Conservation (phyloP, 2,797 vertebrate genomes). For the Nothura maculosa region DNA sequence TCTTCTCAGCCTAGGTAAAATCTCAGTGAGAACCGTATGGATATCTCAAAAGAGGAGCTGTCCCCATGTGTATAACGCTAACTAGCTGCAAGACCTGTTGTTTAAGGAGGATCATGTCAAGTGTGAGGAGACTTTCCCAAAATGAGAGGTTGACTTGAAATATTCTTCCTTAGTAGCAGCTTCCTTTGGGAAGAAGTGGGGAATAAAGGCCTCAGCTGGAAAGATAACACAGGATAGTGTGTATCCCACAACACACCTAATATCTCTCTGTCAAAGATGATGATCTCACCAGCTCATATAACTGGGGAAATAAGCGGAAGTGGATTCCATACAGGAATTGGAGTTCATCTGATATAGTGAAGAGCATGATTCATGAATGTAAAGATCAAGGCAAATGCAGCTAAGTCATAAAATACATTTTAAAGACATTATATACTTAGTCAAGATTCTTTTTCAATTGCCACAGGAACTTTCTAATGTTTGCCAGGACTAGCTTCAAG, state of each 20-base stretch:
- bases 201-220: accelerated
- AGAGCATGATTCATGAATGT: accelerated
- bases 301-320: background rate
- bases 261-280: background rate
- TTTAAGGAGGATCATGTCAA: background rate
- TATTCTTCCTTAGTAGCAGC: background rate
- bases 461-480: background rate
- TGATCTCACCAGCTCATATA: background rate
- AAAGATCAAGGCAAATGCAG: background rate
- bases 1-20: background rate
- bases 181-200: accelerated
- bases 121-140: background rate
- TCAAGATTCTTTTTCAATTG: background rate
- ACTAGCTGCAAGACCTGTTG: background rate
- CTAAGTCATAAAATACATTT: background rate
- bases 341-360: background rate
- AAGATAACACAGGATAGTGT: background rate
- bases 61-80: background rate
- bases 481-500: background rate
- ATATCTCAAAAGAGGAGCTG: background rate
- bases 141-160: background rate
- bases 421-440: background rate
- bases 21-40: background rate
- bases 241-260: background rate
- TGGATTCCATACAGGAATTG: background rate